Base-by-base conservation (phyloP, 2,888 invertebrate species). In the Elmis aenea region DNA sequence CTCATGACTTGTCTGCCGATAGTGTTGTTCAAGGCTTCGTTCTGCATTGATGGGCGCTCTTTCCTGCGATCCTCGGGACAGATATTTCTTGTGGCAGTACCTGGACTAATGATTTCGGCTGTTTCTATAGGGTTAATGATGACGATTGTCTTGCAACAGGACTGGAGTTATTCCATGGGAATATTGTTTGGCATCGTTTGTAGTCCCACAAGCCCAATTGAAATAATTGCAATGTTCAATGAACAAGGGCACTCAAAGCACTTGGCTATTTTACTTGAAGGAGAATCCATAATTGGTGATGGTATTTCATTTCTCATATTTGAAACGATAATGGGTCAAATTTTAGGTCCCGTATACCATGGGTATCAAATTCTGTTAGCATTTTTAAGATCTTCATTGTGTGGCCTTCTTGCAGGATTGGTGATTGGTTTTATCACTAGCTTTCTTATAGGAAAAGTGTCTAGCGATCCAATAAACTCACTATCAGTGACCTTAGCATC, bases 21-120 rank as follows among this genome's bases (percentile, higher is more conserved):
- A 2, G 5, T 42, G 1, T 26, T 42, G 6, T 42, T 37, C 13
- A 36, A 20, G 22, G 29, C 20, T 2, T 14, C 41, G 1, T 37
- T 37, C 18, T 21, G 13, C n/a, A 29, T 42, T 1, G 41, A 42
- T 13, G 13, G 21, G 3, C 41, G 37, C 11, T 33, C 29, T 6
- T 42, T 42, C 23, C 12, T 28, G 21, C 31, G 33, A n/a, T 33
- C 37, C 4, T 37, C 28, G 33, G 13, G 21, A 10, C 41, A 42
- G 15, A 42, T 42, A 5, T 37, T 32, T 12, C 5, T 37, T 2
- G n/a, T 42, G 1, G 28, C 33, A 2, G 26, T 37, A 2, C 18
- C 29, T 8, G 41, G 41, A 9, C 6, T 25, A 6, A 2, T 37
- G 2, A 22, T 42, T 3, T 33, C 13, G 18, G 25, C 33, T 2